Percentiles rank a stretch among this genome's conserved stretches.
These are phyloP conservation scores for Oscheius sp. DNA, from an alignment of 2,888 invertebrate species.

Conservation along the genomic window DNA sequence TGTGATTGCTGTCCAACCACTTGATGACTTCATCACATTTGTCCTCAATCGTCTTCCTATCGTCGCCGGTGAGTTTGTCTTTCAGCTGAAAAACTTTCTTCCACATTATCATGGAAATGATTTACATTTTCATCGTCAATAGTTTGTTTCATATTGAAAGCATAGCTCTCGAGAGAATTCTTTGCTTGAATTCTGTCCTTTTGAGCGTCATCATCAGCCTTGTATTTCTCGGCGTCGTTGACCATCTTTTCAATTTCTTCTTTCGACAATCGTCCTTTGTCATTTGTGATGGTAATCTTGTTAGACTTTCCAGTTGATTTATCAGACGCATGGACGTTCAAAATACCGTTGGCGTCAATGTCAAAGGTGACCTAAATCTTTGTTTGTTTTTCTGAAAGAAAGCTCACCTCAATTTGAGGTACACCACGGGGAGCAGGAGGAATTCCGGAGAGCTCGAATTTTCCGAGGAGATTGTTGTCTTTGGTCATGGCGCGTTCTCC, in stretches of 20 bases:
- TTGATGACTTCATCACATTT: constrained; percentile 86
- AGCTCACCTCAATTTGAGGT: constrained; percentile 77
- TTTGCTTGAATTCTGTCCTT: constrained; percentile 79
- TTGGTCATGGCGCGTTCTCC: constrained; percentile 82
- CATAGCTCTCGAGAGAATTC: constrained; percentile 87
- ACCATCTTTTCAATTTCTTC: constrained; percentile 85
- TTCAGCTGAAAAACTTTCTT: too few species aligned
- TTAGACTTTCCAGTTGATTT: constrained; percentile 77
- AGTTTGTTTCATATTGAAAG: constrained; percentile 90
- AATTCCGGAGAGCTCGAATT: constrained; percentile 94
- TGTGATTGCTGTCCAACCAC: constrained; percentile 76
- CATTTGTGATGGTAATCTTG: constrained; percentile 78
- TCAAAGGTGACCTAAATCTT: constrained; percentile 74
- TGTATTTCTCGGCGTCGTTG: constrained; percentile 90
- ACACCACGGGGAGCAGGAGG: constrained; percentile 91
- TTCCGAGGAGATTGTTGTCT: constrained; percentile 89
- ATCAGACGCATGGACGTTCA: constrained; percentile 91
- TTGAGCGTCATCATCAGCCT: constrained; percentile 77
- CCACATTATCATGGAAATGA: neutral
- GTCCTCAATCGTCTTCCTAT: too few species aligned
- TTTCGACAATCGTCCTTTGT: constrained; percentile 78
- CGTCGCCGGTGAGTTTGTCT: too few species aligned
- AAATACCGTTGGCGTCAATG: constrained; percentile 84
- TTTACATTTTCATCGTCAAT: constrained; percentile 87
- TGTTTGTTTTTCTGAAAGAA: constrained; percentile 79